Evolutionary conservation across 2,113 vertebrate species (phyloP), one percentile per base, ranked within the genome.

Genomic region (Tragelaphus imberbis): DNA sequence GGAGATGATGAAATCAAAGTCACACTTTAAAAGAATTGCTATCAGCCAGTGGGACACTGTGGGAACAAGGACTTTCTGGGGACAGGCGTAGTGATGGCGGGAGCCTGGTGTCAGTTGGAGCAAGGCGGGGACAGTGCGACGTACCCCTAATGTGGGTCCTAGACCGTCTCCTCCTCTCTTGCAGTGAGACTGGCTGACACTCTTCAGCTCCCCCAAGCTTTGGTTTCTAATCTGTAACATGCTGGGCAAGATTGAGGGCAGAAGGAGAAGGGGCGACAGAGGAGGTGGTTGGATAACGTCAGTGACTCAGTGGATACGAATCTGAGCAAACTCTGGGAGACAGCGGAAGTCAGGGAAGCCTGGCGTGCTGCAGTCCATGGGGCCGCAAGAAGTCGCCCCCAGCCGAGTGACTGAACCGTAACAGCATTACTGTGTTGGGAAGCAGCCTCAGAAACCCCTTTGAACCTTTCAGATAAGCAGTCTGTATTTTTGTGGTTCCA

Each of bases 81-180:
- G 47, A 47, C 7, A 33, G 25, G 25, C 23, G 7, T 7, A 86
- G 23, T 3, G 47, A 15, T 27, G 53, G 82, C 21, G 28, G 81
- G 28, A 47, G 53, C 23, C 10, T 9, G 1, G 4, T 13, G 13
- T 55, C 59, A 28, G 8, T 33, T 36, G 36, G 30, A n/a, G 61
- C 28, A 40, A 33, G 15, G 6, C 0, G 6, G 82, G 27, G 12
- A 2, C 30, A 23, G 27, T 28, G 36, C 19, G 44, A 75, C 40
- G 53, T 14, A 1, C 13, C 1, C 23, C 12, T 68, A 44, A 4
- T 6, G 15, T 0, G 23, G n/a, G 8, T 6, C n/a, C 12, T 5
- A 55, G n/a, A 15, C 47, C 3, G 1, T 17, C 5, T 58, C 21
- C 25, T 85, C 44, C 36, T 10, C 16, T 79, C 33, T 5, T 3